phyloP scores from a whole-genome alignment of 2,888 invertebrate genomes.

The Lutraria lutraria region DNA sequence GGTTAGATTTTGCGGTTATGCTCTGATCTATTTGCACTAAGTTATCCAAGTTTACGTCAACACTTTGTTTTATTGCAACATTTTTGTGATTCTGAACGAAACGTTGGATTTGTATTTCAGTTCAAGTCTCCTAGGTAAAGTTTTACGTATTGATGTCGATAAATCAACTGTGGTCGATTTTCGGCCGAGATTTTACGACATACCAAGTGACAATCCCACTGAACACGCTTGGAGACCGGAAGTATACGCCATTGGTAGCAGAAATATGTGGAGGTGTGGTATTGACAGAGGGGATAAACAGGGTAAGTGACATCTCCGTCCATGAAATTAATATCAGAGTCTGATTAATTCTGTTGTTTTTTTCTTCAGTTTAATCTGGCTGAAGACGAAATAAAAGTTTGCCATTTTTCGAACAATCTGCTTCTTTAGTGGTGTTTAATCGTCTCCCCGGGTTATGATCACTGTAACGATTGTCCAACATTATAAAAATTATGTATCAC shows the following conservation, averaged over 20 bases:
- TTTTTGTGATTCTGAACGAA: no score
- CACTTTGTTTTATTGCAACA: no score
- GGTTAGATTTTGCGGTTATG: no score
- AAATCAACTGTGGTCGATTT: slow-evolving; percentile 37
- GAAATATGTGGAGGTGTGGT: slow-evolving; percentile 84
- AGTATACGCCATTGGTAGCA: slow-evolving; percentile 82
- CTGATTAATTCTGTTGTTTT: not conserved
- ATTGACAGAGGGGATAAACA: slow-evolving; percentile 74
- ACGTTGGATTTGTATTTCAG: not conserved
- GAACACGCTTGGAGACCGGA: slow-evolving; percentile 73
- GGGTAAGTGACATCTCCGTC: slow-evolving; percentile 8
- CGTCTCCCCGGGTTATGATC: not conserved
- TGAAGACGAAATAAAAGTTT: no score
- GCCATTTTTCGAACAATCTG: not conserved
- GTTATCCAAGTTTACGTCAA: no score
- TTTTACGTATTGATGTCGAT: slow-evolving; percentile 77
- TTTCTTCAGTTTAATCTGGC: not conserved
- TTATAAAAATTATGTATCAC: not conserved
- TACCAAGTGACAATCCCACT: slow-evolving; percentile 82
- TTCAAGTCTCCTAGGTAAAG: slow-evolving; percentile 75
- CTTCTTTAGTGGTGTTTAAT: not conserved
- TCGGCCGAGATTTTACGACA: slow-evolving; percentile 70
- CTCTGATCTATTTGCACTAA: no score
- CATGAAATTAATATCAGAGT: not conserved
- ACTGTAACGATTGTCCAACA: not conserved